These are phyloP conservation scores for Drosophila neocordata DNA, from an alignment of 1,140 invertebrate genomes.

Conservation along the genomic window DNA sequence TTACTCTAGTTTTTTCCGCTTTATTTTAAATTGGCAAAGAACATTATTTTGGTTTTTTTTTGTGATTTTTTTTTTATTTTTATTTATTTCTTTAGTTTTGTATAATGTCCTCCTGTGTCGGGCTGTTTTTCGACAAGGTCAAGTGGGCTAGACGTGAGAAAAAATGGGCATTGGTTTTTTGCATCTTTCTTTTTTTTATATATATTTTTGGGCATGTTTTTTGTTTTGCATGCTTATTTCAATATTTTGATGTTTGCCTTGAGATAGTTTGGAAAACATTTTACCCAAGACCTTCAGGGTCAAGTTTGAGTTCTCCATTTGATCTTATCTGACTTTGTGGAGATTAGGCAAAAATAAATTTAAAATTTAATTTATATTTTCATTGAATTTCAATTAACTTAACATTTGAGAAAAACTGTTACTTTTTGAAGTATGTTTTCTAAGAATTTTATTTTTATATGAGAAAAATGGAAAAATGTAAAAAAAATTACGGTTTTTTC, in stretches of 20 bases:
- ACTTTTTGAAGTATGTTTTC: no score
- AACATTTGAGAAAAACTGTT: neutral
- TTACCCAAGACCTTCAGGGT: constrained; percentile 1
- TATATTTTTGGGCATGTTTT: constrained; percentile 11
- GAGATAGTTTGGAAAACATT: neutral
- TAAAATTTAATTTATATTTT: neutral
- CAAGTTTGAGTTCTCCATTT: neutral
- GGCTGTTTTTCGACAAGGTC: constrained; percentile 37
- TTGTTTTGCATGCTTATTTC: neutral
- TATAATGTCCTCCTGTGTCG: neutral
- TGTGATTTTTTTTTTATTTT: constrained; percentile 22
- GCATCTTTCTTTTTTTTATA: constrained; percentile 10
- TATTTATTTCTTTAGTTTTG: constrained; percentile 44
- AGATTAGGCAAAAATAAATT: neutral
- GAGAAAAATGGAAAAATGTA: no score
- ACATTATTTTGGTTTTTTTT: neutral
- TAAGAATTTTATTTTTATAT: no score
- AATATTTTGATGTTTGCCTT: constrained; percentile 4
- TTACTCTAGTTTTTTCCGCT: constrained; percentile 23
- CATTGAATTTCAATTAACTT: neutral
- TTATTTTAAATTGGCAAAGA: constrained; percentile 46
- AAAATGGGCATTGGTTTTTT: constrained; percentile 20
- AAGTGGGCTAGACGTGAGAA: constrained; percentile 45
- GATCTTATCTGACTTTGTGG: constrained; percentile 2
- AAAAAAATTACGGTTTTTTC: no score